Evolutionary conservation across 2,797 vertebrate species (phyloP), one percentile per base, ranked within the genome.

Genomic region (Rousettus madagascariensis): DNA sequence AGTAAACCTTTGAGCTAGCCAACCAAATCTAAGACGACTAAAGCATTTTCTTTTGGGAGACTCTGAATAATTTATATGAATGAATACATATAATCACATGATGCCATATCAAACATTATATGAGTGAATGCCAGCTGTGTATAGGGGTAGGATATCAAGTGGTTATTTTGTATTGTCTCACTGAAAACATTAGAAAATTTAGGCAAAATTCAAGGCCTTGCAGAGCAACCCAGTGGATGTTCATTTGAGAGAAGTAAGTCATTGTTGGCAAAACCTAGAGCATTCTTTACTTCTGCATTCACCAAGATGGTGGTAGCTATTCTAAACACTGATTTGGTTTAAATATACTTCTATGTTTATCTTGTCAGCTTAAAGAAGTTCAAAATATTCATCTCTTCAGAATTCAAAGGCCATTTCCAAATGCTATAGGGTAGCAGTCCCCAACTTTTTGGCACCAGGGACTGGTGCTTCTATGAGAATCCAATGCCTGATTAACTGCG

Each of bases 41-140:
- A 94, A 94, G 91, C 85, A 90, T 91, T 95, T 94, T 88, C 95
- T 95, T 97, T 96, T 98, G 94, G 91, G 97, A 96, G 74, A 97
- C 97, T 97, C 74, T 96, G 77, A 98, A 97, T 98, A 97, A 97
- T 97, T 97, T 97, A 98, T 98, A 95, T 96, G 86, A 98, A 98
- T 94, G 90, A 98, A 96, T 93, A 93, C 97, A 69, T 86, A 90
- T 98, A 95, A 95, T 97, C 96, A 94, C 88, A 90, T 98, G 96
- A 97, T 85, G 41, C 90, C 88, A 75, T 95, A 96, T 97, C 95
- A 97, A 97, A 93, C 95, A 97, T 95, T 88, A 95, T 82, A 84
- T 95, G 1, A 96, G 57, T 97, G 82, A 98, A 97, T 97, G 92
- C 95, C 96, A 98, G 91, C 96, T 98, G 86, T 95, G 63, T 91